A percentile compares a stretch with the other conserved stretches of the same genome.
Conservation (phyloP, 2,797 vertebrate genomes). For the Thalassophryne amazonica region DNA sequence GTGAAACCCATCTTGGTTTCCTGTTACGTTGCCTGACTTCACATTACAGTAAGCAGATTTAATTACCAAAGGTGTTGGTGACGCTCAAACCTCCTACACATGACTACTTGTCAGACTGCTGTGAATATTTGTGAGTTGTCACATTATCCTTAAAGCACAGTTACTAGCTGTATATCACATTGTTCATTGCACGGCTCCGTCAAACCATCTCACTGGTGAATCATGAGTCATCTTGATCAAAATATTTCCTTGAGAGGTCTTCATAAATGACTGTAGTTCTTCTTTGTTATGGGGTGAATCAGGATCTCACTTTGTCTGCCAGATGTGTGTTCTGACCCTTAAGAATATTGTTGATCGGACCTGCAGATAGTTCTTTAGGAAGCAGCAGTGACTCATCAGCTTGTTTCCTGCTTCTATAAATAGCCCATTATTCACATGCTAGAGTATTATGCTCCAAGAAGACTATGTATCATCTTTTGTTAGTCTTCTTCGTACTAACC, state of each 20-base stretch:
- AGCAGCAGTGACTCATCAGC: constrained; percentile 62
- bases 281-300: not conserved
- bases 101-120: constrained; percentile 10
- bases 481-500: constrained; percentile 14
- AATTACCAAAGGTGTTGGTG: constrained; percentile 46
- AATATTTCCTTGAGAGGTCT: not conserved
- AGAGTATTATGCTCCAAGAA: constrained; percentile 38
- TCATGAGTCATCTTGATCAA: constrained; percentile 30
- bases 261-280: not conserved
- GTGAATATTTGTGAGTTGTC: constrained; percentile 16
- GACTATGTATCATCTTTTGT: constrained; percentile 5
- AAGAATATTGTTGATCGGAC: constrained; percentile 20
- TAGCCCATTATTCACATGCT: constrained; percentile 45
- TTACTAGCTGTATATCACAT: no score
- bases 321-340: constrained; percentile 9
- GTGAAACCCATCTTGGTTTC: constrained; percentile 37
- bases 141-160: constrained; percentile 10
- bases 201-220: not conserved
- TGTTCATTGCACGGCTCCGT: constrained; percentile 1
- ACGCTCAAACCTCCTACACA: constrained; percentile 32
- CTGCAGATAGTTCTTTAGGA: constrained; percentile 45
- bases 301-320: constrained; percentile 3
- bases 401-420: constrained; percentile 63
- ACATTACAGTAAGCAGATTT: constrained; percentile 63
- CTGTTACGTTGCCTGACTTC: constrained; percentile 55